Base-by-base conservation (phyloP, 2,888 invertebrate genomes). In the Melanotus villosus region DNA sequence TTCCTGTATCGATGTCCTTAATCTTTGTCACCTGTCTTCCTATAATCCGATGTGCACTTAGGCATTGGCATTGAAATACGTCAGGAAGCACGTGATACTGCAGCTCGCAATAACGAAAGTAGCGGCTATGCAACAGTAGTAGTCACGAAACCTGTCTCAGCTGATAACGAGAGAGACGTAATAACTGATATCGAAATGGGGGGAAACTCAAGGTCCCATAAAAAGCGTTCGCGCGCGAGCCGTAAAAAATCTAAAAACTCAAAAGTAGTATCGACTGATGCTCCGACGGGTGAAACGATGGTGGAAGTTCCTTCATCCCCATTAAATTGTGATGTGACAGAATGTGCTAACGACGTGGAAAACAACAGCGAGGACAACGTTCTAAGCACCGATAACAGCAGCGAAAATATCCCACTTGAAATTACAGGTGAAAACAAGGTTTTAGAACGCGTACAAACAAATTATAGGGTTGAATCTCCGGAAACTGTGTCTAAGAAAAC, bases 391-490 rank as follows among this genome's bases (percentile, higher is more conserved):
- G 36, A 19, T 50, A 67, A 26, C 68, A 70, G 36, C 50, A 68
- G 18, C 38, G 41, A 70, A 41, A 56, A 59, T 6, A 41, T 19
- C 12, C 68, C 73, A 72, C 36, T 66, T 41, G 26, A 60, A 60
- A 56, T 12, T 43, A 58, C 54, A 18, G 38, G 16, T 45, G 72
- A 72, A 65, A 69, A 72, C 52, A 62, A 63, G 41, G 26, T 65
- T 43, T 38, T 65, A 26, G 70, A 65, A 26, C 36, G 26, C 47
- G 58, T 12, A 5, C 63, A 65, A 43, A 50, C 41, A 14, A 76
- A 77, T 54, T 85, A 85, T 62, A 77, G 81, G 38, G 85, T 85
- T 0, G 84, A 85, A 69, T 85, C 84, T 1, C 85, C 85, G 2
- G 71, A 73, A 67, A 75, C 76, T 3, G 66, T 73, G 19, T 30